These are phyloP conservation scores for Andrena hattorfiana DNA, from an alignment of 2,888 invertebrate genomes.

Conservation along the genomic window DNA sequence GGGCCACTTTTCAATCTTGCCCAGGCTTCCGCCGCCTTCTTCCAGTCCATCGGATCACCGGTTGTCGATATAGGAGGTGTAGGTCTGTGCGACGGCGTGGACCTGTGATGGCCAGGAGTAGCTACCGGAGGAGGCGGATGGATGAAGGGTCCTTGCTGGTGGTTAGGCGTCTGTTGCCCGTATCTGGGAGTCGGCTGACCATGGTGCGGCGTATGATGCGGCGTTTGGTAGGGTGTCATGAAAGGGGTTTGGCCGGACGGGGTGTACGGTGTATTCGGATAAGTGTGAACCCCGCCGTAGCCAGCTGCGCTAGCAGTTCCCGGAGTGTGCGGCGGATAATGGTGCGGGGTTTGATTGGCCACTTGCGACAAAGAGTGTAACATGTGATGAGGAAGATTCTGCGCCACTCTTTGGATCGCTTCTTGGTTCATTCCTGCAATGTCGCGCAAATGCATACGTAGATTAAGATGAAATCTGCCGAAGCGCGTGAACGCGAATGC, in stretches of 20 bases:
- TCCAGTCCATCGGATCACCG: conserved; percentile 92
- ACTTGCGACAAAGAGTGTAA: conserved; percentile 90
- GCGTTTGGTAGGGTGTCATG: conserved; percentile 95
- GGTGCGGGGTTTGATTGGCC: conserved; percentile 86
- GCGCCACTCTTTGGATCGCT: conserved; percentile 90
- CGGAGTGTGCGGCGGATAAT: conserved; percentile 90
- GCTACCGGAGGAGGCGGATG: conserved; percentile 81
- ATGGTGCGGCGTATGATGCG: conserved; percentile 87
- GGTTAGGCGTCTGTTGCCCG: conserved; percentile 85
- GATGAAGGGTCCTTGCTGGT: conserved; percentile 85
- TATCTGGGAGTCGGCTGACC: conserved; percentile 79
- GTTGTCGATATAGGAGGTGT: conserved; percentile 68
- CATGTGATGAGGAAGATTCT: conserved; percentile 90
- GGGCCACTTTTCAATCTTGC: conserved; percentile 86
- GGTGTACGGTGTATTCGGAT: conserved; percentile 95
- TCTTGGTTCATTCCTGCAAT: conserved; percentile 87
- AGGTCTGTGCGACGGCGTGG: conserved; percentile 83
- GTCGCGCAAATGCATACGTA: neutral
- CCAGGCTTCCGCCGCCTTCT: conserved; percentile 95
- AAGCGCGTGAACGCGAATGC: neutral
- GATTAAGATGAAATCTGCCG: too few relatives aligned
- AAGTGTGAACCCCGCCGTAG: conserved; percentile 86
- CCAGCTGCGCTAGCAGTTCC: conserved; percentile 89
- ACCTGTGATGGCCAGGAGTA: conserved; percentile 53
- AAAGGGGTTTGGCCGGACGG: conserved; percentile 97